Conservation (phyloP, 2,888 invertebrate species). For the Allolobophora icterica region DNA sequence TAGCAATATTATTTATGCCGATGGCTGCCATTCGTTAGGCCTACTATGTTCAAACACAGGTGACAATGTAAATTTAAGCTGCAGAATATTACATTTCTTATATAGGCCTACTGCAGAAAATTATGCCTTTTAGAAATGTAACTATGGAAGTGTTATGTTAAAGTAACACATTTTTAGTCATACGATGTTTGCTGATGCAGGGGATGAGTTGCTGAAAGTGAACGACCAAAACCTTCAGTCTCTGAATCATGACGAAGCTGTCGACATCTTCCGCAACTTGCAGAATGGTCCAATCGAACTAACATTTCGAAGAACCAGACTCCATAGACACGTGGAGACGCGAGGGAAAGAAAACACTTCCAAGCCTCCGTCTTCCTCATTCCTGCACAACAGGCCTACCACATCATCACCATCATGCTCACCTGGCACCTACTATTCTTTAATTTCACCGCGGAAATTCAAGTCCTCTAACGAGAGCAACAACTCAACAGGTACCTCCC, state of each 20-base stretch:
- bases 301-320: not conserved
- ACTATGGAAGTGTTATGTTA: not conserved
- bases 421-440: not conserved
- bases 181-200: slow-evolving; percentile 60
- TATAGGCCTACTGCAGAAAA: too few relatives aligned
- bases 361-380: not conserved
- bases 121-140: not conserved
- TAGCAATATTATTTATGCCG: too few relatives aligned
- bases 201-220: slow-evolving; percentile 89
- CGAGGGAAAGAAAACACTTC: not conserved
- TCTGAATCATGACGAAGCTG: slow-evolving; percentile 72
- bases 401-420: not conserved
- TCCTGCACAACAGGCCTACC: not conserved
- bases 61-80: too few relatives aligned
- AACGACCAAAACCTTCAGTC: slow-evolving; percentile 84
- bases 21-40: too few relatives aligned
- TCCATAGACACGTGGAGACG: not conserved
- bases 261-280: slow-evolving; percentile 54
- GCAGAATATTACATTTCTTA: too few relatives aligned
- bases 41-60: too few relatives aligned
- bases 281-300: slow-evolving; percentile 79
- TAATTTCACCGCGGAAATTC: not conserved
- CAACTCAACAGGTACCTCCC: not conserved
- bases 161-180: not conserved
- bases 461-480: not conserved